Percentiles rank a stretch among this genome's conserved stretches.
Conservation (phyloP, 2,888 invertebrate genomes). For the Andrena marginata region DNA sequence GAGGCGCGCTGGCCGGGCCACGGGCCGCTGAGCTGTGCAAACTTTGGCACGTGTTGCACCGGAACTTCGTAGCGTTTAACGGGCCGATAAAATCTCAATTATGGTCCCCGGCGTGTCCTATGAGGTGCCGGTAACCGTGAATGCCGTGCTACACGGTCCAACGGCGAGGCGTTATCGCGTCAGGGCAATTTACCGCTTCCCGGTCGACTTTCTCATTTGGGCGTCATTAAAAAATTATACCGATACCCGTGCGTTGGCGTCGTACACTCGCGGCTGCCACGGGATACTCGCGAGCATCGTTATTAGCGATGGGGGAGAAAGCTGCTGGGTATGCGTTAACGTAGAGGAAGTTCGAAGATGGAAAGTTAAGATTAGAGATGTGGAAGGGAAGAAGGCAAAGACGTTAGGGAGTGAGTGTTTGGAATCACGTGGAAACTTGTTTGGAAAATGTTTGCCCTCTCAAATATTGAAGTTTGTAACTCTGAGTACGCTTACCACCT, state of each 20-base stretch:
- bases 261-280: neutral
- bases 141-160: constrained; percentile 5
- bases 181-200: constrained; percentile 42
- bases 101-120: constrained; percentile 63
- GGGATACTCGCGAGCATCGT: neutral
- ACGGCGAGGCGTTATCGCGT: constrained; percentile 28
- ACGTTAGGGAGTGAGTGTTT: too few species aligned
- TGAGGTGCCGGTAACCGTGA: constrained; percentile 50
- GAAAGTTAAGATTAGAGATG: too few species aligned
- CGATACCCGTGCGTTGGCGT: neutral
- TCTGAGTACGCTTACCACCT: too few species aligned
- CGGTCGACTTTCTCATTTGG: constrained; percentile 13
- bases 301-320: neutral
- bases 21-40: constrained; percentile 33
- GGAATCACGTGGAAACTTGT: too few species aligned
- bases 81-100: constrained; percentile 72
- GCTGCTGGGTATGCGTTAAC: neutral
- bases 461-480: too few species aligned
- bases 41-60: constrained; percentile 70
- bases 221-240: constrained; percentile 24
- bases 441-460: too few species aligned
- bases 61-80: constrained; percentile 68
- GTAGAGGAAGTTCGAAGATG: neutral
- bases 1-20: constrained; percentile 13
- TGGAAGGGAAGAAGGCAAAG: too few species aligned